A percentile compares a stretch with the other conserved stretches of the same genome.
Evolutionary conservation across 2,113 vertebrate genomes (phyloP).

Genomic region (Puma concolor): DNA sequence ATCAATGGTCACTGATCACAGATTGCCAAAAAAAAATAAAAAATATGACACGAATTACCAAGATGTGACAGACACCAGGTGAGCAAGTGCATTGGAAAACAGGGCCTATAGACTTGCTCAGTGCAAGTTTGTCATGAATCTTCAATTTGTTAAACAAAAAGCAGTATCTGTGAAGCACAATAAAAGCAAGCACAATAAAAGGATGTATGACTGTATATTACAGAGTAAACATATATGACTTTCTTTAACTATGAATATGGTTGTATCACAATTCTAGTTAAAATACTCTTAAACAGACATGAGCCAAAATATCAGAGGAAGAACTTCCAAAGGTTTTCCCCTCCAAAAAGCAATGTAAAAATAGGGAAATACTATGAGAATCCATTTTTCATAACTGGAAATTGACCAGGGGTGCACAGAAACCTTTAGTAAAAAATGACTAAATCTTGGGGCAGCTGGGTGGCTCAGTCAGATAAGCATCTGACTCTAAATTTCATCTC

Average conservation of each 20-base stretch:
- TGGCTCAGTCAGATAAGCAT: too few relatives aligned
- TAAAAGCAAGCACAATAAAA: not conserved
- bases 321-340: not conserved
- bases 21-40: not conserved
- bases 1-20: not conserved
- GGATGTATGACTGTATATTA: too few relatives aligned
- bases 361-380: not conserved
- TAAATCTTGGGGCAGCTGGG: too few relatives aligned
- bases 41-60: not conserved
- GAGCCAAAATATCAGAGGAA: not conserved
- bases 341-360: not conserved
- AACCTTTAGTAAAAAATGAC: not conserved
- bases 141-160: not conserved
- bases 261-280: not conserved
- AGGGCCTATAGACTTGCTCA: not conserved
- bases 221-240: too few relatives aligned
- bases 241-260: not conserved
- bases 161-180: not conserved
- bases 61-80: not conserved
- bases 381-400: not conserved
- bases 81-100: not conserved
- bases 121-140: not conserved
- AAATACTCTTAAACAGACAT: not conserved
- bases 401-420: not conserved
- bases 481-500: too few relatives aligned